Conservation (phyloP, 2,888 invertebrate genomes). For the Xylota sylvarum region DNA sequence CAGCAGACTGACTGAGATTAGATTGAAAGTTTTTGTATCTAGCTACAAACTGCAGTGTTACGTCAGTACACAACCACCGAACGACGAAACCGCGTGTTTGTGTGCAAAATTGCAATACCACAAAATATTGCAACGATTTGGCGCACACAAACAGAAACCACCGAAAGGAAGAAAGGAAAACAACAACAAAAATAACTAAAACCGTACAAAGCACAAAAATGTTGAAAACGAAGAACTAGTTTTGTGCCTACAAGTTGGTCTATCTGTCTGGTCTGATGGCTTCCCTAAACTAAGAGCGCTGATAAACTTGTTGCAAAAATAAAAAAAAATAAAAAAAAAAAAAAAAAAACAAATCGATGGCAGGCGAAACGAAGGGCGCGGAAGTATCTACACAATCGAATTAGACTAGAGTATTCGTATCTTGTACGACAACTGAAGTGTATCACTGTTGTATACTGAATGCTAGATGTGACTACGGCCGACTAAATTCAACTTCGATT, state of each 20-base stretch:
- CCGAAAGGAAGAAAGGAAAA: conserved; percentile 64
- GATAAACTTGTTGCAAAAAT: conserved; percentile 55
- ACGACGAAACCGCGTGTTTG: conserved; percentile 30
- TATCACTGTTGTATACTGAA: conserved; percentile 45
- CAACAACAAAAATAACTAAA: conserved; percentile 36
- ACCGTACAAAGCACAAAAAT: conserved; percentile 36
- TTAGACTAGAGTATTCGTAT: conserved; percentile 23
- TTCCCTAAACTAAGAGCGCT: conserved; percentile 23
- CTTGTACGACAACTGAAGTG: conserved; percentile 23
- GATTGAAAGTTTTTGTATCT: conserved; percentile 62
- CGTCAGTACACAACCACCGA: conserved; percentile 70
- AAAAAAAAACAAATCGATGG: conserved; percentile 24
- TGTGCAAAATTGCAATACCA: conserved; percentile 67
- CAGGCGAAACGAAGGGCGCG: conserved; percentile 36
- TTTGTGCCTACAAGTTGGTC: conserved; percentile 50
- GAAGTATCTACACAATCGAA: conserved; percentile 53
- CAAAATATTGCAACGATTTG: conserved; percentile 64
- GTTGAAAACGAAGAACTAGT: conserved; percentile 67
- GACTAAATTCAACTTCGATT: conserved; percentile 30
- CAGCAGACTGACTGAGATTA: conserved; percentile 52
- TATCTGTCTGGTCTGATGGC: neutral
- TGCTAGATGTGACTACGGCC: conserved; percentile 37
- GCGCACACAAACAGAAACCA: conserved; percentile 54
- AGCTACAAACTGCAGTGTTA: conserved; percentile 57
- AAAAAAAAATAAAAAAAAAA: conserved; percentile 19